Conservation (phyloP, 1,140 invertebrate species). For the Drosophila kepulauana region DNA sequence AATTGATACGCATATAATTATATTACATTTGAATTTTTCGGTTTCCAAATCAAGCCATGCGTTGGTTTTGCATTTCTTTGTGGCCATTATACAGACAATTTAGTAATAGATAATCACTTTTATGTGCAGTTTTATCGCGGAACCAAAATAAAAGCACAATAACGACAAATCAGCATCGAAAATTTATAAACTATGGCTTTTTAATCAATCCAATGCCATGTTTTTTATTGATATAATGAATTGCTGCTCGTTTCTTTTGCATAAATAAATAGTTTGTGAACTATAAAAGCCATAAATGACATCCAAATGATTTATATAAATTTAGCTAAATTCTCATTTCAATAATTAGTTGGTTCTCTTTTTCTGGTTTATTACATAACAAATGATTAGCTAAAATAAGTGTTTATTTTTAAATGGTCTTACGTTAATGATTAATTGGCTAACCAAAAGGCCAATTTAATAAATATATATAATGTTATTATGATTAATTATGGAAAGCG, state of each 20-base stretch:
- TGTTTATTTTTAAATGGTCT: no score
- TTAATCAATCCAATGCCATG: neutral
- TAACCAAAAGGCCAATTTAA: neutral
- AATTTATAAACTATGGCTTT: neutral
- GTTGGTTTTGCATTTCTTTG: slow-evolving; percentile 5
- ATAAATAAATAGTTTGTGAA: neutral
- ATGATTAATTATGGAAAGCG: slow-evolving; percentile 4
- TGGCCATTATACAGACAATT: neutral
- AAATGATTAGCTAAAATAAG: no score
- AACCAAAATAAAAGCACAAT: neutral
- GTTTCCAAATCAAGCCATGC: slow-evolving; percentile 11
- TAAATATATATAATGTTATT: neutral
- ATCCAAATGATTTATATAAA: neutral
- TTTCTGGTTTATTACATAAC: no score
- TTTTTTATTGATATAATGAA: neutral
- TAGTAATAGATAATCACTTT: neutral
- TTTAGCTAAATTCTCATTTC: no score
- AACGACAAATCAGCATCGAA: neutral
- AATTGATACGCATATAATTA: slow-evolving; percentile 13
- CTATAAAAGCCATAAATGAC: neutral
- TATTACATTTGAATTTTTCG: slow-evolving; percentile 10
- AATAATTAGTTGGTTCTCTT: no score
- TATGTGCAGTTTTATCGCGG: neutral
- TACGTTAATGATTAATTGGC: neutral
- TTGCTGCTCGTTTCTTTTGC: neutral